phyloP scores from a whole-genome alignment of 2,113 vertebrate species.

The Amphilophus citrinellus region DNA sequence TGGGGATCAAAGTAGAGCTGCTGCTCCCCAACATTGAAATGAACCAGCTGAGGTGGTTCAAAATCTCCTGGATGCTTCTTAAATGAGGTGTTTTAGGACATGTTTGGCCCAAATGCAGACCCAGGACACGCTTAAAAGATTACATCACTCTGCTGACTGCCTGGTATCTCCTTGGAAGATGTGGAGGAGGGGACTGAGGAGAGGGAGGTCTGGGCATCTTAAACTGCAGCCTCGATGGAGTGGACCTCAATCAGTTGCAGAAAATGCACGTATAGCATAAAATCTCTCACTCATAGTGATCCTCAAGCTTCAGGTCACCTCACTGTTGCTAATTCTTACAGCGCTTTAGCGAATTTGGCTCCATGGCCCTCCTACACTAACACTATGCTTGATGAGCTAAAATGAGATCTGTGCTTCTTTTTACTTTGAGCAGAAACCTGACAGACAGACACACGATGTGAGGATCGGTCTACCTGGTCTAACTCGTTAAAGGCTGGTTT shows the following conservation, averaged over 20 bases:
- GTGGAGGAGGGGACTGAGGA: not conserved
- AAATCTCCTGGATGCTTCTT: not conserved
- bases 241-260: not conserved
- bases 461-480: fast-evolving
- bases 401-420: not conserved
- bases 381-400: not conserved
- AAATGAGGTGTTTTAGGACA: not conserved
- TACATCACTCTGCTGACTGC: not conserved
- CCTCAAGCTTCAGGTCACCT: not conserved
- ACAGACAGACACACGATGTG: not conserved
- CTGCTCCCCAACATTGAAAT: not conserved
- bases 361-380: not conserved
- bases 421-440: not conserved
- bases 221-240: not conserved
- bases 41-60: not conserved
- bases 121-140: not conserved
- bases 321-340: no score
- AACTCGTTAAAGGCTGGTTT: not conserved
- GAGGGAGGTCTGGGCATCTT: not conserved
- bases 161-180: not conserved
- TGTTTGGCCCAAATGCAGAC: not conserved
- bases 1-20: not conserved
- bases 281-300: not conserved
- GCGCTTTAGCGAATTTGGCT: not conserved
- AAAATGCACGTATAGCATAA: fast-evolving